Evolutionary conservation across 2,797 vertebrate species (phyloP).

Genomic region (Crax fasciolata): DNA sequence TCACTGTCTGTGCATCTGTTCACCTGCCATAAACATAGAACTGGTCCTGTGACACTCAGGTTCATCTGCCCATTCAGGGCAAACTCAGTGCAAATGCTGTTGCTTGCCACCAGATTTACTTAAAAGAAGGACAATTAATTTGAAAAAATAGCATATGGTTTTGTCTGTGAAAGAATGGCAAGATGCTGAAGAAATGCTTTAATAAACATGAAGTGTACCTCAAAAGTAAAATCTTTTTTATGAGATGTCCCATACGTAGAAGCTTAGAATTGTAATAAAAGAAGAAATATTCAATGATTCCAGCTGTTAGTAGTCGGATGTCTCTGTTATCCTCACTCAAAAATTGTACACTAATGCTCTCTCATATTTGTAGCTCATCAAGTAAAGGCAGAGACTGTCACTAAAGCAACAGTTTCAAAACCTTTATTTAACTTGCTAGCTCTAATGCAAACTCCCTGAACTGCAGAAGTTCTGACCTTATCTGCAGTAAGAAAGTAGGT

Average conservation of each 20-base stretch:
- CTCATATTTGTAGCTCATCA: neutral
- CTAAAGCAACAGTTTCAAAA: neutral
- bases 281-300: neutral
- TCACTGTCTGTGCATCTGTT: neutral
- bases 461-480: neutral
- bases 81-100: neutral
- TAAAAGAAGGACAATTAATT: neutral
- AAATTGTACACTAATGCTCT: fast-evolving
- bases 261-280: neutral
- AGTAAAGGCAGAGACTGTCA: neutral
- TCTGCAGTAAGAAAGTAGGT: neutral
- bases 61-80: neutral
- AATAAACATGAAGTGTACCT: neutral
- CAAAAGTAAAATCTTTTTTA: neutral
- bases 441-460: neutral
- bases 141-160: neutral
- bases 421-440: neutral
- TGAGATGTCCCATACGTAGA: neutral
- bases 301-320: neutral
- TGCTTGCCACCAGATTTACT: neutral
- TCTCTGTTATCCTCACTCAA: neutral
- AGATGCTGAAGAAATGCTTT: neutral
- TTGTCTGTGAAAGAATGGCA: neutral
- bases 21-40: neutral
- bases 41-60: neutral